These are phyloP conservation scores for Xestia xanthographa DNA, from an alignment of 2,888 invertebrate species.

Conservation along the genomic window DNA sequence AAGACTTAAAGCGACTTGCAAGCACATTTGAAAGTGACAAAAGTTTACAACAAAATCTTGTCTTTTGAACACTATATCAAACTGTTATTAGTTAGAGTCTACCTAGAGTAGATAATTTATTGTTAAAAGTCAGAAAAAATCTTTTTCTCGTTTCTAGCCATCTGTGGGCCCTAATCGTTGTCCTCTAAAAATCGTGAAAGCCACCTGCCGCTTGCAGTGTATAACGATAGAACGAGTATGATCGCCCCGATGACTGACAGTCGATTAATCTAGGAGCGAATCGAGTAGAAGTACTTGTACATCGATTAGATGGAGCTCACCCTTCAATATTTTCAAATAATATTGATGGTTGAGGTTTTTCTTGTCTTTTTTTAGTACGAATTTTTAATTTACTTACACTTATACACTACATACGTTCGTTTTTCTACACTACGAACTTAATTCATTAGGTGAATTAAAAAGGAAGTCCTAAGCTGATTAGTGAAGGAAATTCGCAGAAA, in stretches of 20 bases:
- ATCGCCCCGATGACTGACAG: slow-evolving; percentile 52
- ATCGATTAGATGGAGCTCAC: slow-evolving; percentile 8
- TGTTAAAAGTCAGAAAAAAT: background rate
- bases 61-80: background rate
- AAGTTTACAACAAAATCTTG: background rate
- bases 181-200: slow-evolving; percentile 24
- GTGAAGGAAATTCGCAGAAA: background rate
- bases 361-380: background rate
- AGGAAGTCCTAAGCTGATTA: background rate
- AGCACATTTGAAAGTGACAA: background rate
- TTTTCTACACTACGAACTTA: background rate
- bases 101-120: too few relatives aligned
- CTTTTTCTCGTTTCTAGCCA: background rate
- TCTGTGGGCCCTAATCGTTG: background rate
- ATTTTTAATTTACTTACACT: background rate
- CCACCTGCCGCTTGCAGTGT: slow-evolving; percentile 34
- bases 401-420: background rate
- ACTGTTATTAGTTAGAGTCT: background rate
- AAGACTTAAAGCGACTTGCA: background rate
- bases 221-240: slow-evolving; percentile 50
- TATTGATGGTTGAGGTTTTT: background rate
- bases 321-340: slow-evolving; percentile 4
- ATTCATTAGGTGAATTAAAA: background rate
- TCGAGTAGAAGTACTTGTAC: slow-evolving; percentile 32
- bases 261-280: slow-evolving; percentile 45